Percentiles rank a stretch among this genome's conserved stretches.
These are phyloP conservation scores for Dromius quadrimaculatus DNA, from an alignment of 2,888 invertebrate genomes.

Conservation along the genomic window DNA sequence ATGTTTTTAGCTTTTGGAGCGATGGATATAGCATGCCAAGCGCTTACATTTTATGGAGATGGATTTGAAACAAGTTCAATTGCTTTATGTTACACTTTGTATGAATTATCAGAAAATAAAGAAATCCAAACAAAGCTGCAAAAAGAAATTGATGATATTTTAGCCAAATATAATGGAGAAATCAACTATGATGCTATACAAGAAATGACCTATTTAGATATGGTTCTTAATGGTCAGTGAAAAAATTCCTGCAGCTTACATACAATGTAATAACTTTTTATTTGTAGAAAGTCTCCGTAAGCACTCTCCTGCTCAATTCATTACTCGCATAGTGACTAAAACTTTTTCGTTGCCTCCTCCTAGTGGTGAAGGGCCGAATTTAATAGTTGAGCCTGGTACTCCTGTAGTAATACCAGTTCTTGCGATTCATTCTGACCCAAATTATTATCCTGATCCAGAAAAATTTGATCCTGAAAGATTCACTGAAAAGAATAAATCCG, in stretches of 20 bases:
- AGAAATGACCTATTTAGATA: slow-evolving; percentile 67
- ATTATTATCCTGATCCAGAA: slow-evolving; percentile 55
- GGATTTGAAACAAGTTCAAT: slow-evolving; percentile 67
- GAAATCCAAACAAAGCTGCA: slow-evolving; percentile 65
- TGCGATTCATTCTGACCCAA: slow-evolving; percentile 55
- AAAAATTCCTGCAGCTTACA: not conserved
- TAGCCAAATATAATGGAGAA: slow-evolving; percentile 60
- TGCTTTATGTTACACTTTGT: slow-evolving; percentile 14
- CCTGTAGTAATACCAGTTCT: slow-evolving; percentile 54
- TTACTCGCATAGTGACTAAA: slow-evolving; percentile 57
- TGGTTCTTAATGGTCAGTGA: slow-evolving; percentile 62
- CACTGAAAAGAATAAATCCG: slow-evolving; percentile 58
- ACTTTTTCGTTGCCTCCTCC: slow-evolving; percentile 54
- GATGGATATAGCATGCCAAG: slow-evolving; percentile 62
- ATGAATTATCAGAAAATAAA: slow-evolving; percentile 63
- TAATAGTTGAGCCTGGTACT: slow-evolving; percentile 55
- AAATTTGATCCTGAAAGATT: slow-evolving; percentile 57
- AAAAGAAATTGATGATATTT: slow-evolving; percentile 61
- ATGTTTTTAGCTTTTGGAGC: slow-evolving; percentile 57
- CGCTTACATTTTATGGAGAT: slow-evolving; percentile 66
- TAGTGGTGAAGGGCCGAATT: slow-evolving; percentile 53
- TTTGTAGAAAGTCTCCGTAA: slow-evolving; percentile 60
- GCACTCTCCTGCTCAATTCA: slow-evolving; percentile 57
- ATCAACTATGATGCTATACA: slow-evolving; percentile 65
- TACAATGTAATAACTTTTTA: not conserved